Conservation (phyloP, 1,140 invertebrate genomes). For the Habropoda laboriosa region DNA sequence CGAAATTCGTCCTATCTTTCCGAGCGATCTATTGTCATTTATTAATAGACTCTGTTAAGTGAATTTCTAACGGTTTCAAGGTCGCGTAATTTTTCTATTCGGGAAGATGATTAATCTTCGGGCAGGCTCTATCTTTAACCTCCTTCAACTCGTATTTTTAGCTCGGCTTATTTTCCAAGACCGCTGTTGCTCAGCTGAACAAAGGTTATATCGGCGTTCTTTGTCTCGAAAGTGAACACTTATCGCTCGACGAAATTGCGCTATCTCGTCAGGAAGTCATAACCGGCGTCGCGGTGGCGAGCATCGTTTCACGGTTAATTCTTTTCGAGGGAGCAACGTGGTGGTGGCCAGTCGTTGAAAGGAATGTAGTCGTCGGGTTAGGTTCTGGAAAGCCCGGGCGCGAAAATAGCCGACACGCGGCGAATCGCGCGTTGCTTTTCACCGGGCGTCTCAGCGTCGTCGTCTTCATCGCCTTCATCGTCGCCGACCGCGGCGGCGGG, state of each 20-base stretch:
- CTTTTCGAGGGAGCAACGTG: background rate
- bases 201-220: too few relatives aligned
- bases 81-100: background rate
- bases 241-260: background rate
- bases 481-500: background rate
- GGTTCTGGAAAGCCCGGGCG: slow-evolving; percentile 58
- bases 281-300: background rate
- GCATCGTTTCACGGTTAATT: background rate
- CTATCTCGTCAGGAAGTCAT: background rate
- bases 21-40: too few relatives aligned
- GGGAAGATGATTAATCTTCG: too few relatives aligned
- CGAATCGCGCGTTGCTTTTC: slow-evolving; percentile 53
- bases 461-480: slow-evolving; percentile 2
- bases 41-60: too few relatives aligned
- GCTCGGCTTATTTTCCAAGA: background rate
- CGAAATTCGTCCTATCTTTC: too few relatives aligned
- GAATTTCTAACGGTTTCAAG: too few relatives aligned
- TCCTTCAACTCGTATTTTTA: background rate
- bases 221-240: background rate
- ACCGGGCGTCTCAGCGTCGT: slow-evolving; percentile 26
- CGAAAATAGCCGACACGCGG: slow-evolving; percentile 59
- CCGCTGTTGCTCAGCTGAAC: too few relatives aligned
- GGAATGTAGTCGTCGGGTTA: slow-evolving; percentile 51
- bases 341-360: slow-evolving; percentile 37
- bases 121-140: too few relatives aligned